phyloP scores from a whole-genome alignment of 2,888 invertebrate genomes.

The Diaperis boleti region DNA sequence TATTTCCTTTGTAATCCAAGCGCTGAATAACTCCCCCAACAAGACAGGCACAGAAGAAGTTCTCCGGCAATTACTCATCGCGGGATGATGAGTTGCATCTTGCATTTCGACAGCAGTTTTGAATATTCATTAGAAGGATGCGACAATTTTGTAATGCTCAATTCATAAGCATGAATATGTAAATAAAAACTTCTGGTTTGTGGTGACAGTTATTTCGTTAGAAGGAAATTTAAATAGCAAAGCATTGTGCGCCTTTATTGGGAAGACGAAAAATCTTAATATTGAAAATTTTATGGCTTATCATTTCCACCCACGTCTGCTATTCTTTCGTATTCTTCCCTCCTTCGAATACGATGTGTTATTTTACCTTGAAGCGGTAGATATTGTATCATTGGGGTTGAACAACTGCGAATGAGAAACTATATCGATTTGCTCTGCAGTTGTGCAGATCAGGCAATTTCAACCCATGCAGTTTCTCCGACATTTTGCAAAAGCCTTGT shows the following conservation, averaged over 20 bases:
- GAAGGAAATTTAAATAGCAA: no score
- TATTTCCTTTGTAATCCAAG: slow-evolving; percentile 9
- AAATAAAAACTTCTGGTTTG: no score
- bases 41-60: not conserved
- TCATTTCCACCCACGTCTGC: no score
- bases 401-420: not conserved
- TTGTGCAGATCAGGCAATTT: not conserved
- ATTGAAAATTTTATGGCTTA: no score
- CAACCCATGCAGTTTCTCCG: no score
- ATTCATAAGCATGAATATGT: slow-evolving; percentile 6
- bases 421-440: not conserved
- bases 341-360: not conserved
- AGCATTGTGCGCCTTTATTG: no score
- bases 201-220: no score
- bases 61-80: not conserved
- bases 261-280: no score
- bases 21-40: not conserved
- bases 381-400: not conserved
- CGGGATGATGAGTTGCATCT: not conserved
- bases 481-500: no score
- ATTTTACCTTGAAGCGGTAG: not conserved
- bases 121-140: slow-evolving; percentile 4
- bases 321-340: no score
- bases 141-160: slow-evolving; percentile 9
- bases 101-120: not conserved